phyloP scores from a whole-genome alignment of 92 coral and sea anemone genomes.

The Blastomussa wellsi region DNA sequence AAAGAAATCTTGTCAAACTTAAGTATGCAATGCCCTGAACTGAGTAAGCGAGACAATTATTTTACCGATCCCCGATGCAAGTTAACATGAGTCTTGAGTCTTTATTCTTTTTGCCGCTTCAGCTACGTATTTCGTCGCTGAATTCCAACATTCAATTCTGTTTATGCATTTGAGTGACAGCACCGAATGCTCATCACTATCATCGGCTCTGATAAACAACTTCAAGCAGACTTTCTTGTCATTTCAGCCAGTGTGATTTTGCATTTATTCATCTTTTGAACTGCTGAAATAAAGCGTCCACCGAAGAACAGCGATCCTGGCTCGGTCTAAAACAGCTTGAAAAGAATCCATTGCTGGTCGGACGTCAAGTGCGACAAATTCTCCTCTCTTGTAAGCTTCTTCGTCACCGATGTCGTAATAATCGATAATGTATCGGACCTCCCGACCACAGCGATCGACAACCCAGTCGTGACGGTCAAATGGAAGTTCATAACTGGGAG shows the following conservation, averaged over 20 bases:
- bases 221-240: not conserved
- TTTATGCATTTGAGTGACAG: not conserved
- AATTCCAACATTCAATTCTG: not conserved
- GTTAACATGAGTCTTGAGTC: not conserved
- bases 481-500: constrained; percentile 88
- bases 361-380: constrained; percentile 91
- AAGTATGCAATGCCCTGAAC: not conserved
- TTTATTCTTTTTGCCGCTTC: too few relatives aligned
- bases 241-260: too few relatives aligned
- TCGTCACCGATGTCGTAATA: constrained; percentile 96
- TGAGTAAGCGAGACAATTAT: not conserved
- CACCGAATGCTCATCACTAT: not conserved
- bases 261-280: constrained; percentile 49
- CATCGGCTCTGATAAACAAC: not conserved
- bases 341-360: constrained; percentile 95
- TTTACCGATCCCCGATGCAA: not conserved
- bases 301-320: constrained; percentile 87
- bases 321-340: constrained; percentile 87
- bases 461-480: constrained; percentile 99
- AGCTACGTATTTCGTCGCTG: not conserved
- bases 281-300: constrained; percentile 87
- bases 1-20: not conserved
- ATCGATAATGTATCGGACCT: constrained; percentile 94
- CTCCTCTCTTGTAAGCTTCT: constrained; percentile 89
- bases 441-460: constrained; percentile 89